phyloP scores from a whole-genome alignment of 2,888 invertebrate genomes.

The Margaritifera margaritifera region DNA sequence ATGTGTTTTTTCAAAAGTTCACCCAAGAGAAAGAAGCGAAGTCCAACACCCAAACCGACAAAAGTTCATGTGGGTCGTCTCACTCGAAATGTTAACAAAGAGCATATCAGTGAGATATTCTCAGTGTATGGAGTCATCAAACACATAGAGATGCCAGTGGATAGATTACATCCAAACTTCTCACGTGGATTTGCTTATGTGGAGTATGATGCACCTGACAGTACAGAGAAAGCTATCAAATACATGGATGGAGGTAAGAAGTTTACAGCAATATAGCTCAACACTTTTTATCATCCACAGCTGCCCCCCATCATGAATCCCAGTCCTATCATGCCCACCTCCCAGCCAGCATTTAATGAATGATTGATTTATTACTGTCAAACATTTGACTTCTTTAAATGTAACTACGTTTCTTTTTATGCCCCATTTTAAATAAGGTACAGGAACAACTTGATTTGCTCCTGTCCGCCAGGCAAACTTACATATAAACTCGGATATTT shows the following conservation, averaged over 20 bases:
- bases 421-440: too few species aligned
- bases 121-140: slow-evolving; percentile 81
- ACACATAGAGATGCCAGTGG: slow-evolving; percentile 90
- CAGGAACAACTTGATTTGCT: too few species aligned
- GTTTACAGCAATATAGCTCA: too few species aligned
- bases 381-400: too few species aligned
- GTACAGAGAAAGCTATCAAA: slow-evolving; percentile 98
- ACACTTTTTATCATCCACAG: too few species aligned
- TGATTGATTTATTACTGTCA: too few species aligned
- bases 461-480: too few species aligned
- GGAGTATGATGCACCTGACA: slow-evolving; percentile 93
- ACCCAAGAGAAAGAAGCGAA: slow-evolving; percentile 80
- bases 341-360: too few species aligned
- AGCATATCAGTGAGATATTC: slow-evolving; percentile 72
- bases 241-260: slow-evolving; percentile 96
- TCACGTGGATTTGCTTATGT: slow-evolving; percentile 96
- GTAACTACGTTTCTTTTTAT: too few species aligned
- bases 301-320: too few species aligned
- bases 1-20: slow-evolving; percentile 49
- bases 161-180: slow-evolving; percentile 89
- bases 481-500: too few species aligned
- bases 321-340: too few species aligned
- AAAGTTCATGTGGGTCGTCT: slow-evolving; percentile 95
- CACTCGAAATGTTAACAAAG: slow-evolving; percentile 90
- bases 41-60: slow-evolving; percentile 89